Percentiles rank a stretch among this genome's conserved stretches.
Evolutionary conservation across 2,797 vertebrate genomes (phyloP).

Genomic region (Spinus pinus): DNA sequence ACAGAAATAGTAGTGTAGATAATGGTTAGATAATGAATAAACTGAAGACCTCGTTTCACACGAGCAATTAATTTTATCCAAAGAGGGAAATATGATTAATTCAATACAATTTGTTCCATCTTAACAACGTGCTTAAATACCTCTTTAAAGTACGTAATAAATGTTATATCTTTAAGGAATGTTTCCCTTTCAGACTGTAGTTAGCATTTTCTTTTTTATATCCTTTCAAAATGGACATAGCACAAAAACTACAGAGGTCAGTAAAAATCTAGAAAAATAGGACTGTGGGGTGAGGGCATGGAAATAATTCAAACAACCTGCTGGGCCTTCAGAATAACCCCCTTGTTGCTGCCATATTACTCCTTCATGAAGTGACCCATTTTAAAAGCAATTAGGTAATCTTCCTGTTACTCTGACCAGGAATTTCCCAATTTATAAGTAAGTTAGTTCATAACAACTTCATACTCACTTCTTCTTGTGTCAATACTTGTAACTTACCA

Average conservation of each 20-base stretch:
- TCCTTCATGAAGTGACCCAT: background rate
- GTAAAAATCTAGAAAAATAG: background rate
- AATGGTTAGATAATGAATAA: background rate
- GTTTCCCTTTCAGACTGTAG: background rate
- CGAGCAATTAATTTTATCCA: background rate
- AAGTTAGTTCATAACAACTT: background rate
- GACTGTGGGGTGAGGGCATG: background rate
- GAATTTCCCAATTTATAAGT: background rate
- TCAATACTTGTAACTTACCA: background rate
- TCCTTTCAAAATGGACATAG: background rate
- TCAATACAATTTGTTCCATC: background rate
- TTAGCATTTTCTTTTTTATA: background rate
- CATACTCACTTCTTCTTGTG: background rate
- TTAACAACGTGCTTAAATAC: background rate
- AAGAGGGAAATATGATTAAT: background rate
- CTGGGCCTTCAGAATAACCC: background rate
- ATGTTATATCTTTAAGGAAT: background rate
- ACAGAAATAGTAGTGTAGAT: background rate
- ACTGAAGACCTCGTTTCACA: background rate
- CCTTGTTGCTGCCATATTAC: background rate
- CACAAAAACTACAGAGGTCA: background rate
- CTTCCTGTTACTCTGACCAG: background rate
- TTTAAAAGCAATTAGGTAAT: background rate
- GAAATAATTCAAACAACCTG: background rate
- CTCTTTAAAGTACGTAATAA: background rate